Percentiles rank a stretch among this genome's conserved stretches.
Conservation (phyloP, 2,113 vertebrate species). For the Canis aureus region DNA sequence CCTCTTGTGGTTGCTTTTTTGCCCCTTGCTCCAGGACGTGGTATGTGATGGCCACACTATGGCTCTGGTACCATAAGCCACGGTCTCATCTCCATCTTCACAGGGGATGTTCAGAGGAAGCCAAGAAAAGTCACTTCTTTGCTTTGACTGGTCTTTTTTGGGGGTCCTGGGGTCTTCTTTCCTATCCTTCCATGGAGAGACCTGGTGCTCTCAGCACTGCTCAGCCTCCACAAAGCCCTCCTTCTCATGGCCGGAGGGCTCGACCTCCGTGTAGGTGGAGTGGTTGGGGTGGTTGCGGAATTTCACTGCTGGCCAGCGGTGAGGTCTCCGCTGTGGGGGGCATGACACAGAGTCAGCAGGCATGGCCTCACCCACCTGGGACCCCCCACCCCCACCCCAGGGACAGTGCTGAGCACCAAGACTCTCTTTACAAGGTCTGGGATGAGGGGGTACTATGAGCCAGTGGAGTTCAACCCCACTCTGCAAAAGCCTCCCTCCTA, state of each 20-base stretch:
- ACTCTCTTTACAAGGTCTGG: neutral
- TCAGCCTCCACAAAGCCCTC: conserved; percentile 96
- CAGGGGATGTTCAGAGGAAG: neutral
- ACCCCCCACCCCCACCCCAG: neutral
- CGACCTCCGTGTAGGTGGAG: conserved; percentile 93
- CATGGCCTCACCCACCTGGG: neutral
- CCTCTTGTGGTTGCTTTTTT: neutral
- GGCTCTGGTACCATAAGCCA: rapidly evolving
- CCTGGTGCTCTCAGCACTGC: conserved; percentile 90
- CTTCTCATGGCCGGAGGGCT: conserved; percentile 93
- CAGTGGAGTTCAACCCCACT: neutral
- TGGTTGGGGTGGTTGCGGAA: conserved; percentile 92
- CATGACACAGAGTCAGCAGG: neutral
- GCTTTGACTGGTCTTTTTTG: neutral
- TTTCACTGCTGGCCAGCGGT: conserved; percentile 96
- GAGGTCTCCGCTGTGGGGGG: conserved; percentile 90
- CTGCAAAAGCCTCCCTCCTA: neutral
- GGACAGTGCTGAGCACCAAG: neutral
- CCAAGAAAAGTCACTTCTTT: neutral
- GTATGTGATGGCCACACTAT: neutral
- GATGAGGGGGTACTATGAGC: neutral
- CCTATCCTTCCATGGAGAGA: neutral
- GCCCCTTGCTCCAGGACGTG: neutral
- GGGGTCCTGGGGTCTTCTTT: neutral
- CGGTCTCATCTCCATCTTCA: neutral